phyloP scores from a whole-genome alignment of 2,113 vertebrate genomes.

The Rhegmatorhina hoffmannsi region DNA sequence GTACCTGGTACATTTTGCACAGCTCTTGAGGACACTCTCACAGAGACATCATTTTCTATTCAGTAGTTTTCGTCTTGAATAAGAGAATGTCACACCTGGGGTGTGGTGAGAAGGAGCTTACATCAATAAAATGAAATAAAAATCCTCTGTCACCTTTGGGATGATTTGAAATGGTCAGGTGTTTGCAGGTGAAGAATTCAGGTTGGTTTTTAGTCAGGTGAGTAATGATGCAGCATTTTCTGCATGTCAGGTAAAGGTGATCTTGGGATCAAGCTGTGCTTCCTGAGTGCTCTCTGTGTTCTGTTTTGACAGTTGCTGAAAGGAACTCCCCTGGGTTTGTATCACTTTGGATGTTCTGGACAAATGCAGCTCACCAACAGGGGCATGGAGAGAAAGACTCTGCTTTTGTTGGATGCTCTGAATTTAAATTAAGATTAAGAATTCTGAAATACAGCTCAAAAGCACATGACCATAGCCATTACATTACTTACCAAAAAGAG shows the following conservation, averaged over 20 bases:
- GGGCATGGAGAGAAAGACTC: neutral
- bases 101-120: neutral
- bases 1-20: neutral
- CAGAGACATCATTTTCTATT: neutral
- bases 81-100: neutral
- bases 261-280: neutral
- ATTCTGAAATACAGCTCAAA: neutral
- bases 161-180: neutral
- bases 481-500: neutral
- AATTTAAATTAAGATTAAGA: neutral
- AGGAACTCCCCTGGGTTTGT: neutral
- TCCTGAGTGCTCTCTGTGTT: neutral
- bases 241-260: neutral
- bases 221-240: neutral
- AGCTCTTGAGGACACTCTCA: neutral
- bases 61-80: neutral
- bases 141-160: neutral
- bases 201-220: neutral
- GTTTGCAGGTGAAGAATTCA: neutral
- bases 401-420: neutral
- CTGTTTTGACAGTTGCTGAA: neutral
- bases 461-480: neutral
- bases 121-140: neutral
- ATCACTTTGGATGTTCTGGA: neutral
- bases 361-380: neutral